Evolutionary conservation across 2,888 invertebrate genomes (phyloP).

Genomic region (Eupithecia insigniata): DNA sequence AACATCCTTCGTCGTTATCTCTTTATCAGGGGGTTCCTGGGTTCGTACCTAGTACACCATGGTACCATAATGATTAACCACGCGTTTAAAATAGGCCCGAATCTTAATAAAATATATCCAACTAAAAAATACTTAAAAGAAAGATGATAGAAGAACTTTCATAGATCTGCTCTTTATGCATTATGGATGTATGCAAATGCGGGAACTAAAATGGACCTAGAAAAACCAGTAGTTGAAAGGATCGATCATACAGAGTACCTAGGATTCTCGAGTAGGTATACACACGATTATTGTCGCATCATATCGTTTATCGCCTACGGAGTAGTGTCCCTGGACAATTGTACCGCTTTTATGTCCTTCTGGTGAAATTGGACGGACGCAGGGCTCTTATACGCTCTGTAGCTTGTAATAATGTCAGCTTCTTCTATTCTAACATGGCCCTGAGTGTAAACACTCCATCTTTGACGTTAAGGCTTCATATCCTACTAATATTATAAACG

Average conservation of each 20-base stretch:
- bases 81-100: neutral
- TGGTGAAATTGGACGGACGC: conserved; percentile 4
- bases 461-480: too few relatives aligned
- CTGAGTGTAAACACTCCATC: neutral
- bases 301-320: neutral
- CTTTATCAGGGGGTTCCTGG: neutral
- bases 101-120: neutral
- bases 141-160: neutral
- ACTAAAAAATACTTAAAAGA: neutral
- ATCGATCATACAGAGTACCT: neutral
- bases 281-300: neutral
- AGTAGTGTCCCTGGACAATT: neutral
- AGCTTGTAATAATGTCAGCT: neutral
- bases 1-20: too few relatives aligned
- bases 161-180: neutral
- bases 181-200: neutral
- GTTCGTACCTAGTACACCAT: neutral
- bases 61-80: too few relatives aligned
- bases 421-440: neutral
- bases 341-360: conserved; percentile 10
- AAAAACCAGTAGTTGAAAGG: neutral
- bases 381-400: neutral
- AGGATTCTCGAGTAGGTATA: neutral
- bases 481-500: too few relatives aligned
- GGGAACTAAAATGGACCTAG: neutral